A percentile compares a stretch with the other conserved stretches of the same genome.
Conservation (phyloP, 1,140 invertebrate species). For the Neodiprion lecontei region DNA sequence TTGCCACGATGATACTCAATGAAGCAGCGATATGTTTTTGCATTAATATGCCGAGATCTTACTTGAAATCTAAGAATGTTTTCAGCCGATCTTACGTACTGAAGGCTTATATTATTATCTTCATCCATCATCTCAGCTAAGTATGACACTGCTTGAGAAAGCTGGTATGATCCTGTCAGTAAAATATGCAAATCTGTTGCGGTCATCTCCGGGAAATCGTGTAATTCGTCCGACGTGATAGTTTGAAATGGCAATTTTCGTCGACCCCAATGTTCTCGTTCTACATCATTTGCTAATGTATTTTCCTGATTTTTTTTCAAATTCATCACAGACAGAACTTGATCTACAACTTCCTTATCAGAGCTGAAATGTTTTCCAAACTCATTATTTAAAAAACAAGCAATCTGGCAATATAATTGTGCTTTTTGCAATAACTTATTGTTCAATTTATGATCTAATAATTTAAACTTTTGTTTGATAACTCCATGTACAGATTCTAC, state of each 20-base stretch:
- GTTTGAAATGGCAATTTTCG: neutral
- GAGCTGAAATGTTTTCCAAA: neutral
- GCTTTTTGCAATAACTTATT: constrained; percentile 23
- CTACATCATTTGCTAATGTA: constrained; percentile 10
- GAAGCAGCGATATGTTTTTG: too few species aligned
- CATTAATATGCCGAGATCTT: too few species aligned
- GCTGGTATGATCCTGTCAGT: too few species aligned
- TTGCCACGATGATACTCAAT: neutral
- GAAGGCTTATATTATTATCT: too few species aligned
- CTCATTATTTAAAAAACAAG: neutral
- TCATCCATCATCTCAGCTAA: too few species aligned
- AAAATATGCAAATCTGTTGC: neutral
- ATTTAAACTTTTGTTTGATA: constrained; percentile 25
- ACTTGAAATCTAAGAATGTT: too few species aligned
- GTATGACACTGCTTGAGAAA: too few species aligned
- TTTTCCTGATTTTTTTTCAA: neutral
- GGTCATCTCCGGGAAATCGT: neutral
- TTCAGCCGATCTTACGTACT: too few species aligned
- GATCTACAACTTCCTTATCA: constrained; percentile 8
- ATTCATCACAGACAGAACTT: constrained; percentile 22
- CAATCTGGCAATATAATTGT: neutral
- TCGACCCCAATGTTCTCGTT: neutral
- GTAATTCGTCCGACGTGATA: neutral
- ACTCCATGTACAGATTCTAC: constrained; percentile 42
- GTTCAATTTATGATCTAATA: constrained; percentile 27